Percentiles rank a stretch among this genome's conserved stretches.
Evolutionary conservation across 2,888 invertebrate genomes (phyloP).

Genomic region (Amiota communis): DNA sequence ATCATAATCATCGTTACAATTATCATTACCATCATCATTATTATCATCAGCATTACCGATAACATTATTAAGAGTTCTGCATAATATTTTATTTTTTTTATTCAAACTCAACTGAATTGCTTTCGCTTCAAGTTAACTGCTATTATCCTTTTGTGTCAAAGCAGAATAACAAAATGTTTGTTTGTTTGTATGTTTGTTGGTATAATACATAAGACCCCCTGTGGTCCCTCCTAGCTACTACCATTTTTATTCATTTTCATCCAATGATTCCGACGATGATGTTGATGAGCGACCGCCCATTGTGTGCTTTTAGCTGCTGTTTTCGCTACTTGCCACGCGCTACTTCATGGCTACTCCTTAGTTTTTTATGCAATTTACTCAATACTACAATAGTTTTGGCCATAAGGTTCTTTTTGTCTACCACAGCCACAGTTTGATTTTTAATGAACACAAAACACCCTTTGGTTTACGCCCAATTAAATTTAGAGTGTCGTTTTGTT

Average conservation of each 20-base stretch:
- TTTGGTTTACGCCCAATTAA: conserved; percentile 68
- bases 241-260: neutral
- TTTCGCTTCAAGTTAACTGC: conserved; percentile 7
- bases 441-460: conserved; percentile 64
- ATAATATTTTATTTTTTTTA: too few species aligned
- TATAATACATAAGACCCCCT: conserved; percentile 7
- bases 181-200: conserved; percentile 31
- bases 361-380: conserved; percentile 28
- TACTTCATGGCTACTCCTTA: conserved; percentile 10
- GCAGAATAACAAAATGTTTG: conserved; percentile 20
- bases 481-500: conserved; percentile 39
- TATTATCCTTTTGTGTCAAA: conserved; percentile 31
- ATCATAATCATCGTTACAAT: conserved; percentile 4
- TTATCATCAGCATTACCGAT: too few species aligned
- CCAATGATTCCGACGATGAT: too few species aligned
- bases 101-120: neutral
- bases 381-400: conserved; percentile 13
- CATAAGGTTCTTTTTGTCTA: conserved; percentile 49
- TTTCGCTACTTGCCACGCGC: conserved; percentile 48
- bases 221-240: conserved; percentile 18
- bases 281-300: conserved; percentile 28
- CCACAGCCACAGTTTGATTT: conserved; percentile 41
- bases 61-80: too few species aligned
- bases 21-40: neutral
- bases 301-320: conserved; percentile 25